A percentile compares a stretch with the other conserved stretches of the same genome.
These are phyloP conservation scores for Sesamia inferens DNA, from an alignment of 2,888 invertebrate genomes.

Conservation along the genomic window DNA sequence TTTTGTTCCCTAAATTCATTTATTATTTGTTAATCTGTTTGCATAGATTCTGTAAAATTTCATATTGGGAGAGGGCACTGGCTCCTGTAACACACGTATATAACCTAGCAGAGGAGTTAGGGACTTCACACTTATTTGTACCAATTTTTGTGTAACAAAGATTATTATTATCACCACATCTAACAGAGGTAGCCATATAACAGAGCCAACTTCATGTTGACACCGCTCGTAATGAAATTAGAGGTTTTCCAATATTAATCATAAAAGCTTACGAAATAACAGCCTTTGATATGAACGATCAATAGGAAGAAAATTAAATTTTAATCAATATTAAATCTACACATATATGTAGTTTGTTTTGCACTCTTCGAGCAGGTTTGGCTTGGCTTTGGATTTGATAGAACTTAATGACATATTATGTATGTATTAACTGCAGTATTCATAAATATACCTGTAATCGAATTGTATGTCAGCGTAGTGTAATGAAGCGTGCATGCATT, in stretches of 20 bases:
- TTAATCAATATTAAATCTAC: conserved; percentile 8
- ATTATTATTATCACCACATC: conserved; percentile 1
- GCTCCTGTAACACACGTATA: too few relatives aligned
- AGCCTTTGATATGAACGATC: neutral
- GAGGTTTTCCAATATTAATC: neutral
- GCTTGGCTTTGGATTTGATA: neutral
- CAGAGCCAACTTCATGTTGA: conserved; percentile 8
- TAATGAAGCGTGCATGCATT: neutral
- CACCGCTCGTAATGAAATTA: conserved; percentile 19
- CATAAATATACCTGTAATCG: too few relatives aligned
- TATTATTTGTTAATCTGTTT: too few relatives aligned
- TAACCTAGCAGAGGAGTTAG: too few relatives aligned
- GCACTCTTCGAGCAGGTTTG: neutral
- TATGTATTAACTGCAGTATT: too few relatives aligned
- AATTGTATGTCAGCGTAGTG: neutral
- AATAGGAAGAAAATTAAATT: neutral
- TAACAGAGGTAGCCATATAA: conserved; percentile 20
- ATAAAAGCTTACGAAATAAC: conserved; percentile 7
- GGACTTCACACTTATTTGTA: too few relatives aligned
- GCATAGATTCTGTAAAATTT: too few relatives aligned
- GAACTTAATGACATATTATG: neutral
- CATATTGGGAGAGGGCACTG: too few relatives aligned
- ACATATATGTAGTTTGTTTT: neutral
- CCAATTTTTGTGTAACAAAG: too few relatives aligned
- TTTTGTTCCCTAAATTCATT: too few relatives aligned